A percentile compares a stretch with the other conserved stretches of the same genome.
Evolutionary conservation across 2,888 invertebrate species (phyloP).

Genomic region (Nysson spinosus): DNA sequence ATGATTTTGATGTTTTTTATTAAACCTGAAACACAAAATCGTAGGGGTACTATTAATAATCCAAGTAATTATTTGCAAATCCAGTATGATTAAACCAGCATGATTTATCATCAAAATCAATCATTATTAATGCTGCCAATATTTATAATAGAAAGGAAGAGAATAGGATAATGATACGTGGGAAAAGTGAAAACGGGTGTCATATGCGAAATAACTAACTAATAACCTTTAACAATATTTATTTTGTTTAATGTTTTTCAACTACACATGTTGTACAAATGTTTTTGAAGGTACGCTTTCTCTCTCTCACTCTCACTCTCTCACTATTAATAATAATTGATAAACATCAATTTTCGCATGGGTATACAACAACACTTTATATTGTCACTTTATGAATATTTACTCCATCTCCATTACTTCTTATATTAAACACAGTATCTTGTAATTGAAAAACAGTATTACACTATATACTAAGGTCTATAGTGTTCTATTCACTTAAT

Average conservation of each 20-base stretch:
- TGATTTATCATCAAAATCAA: slow-evolving; percentile 33
- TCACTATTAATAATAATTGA: slow-evolving; percentile 51
- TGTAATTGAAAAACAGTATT: slow-evolving; percentile 32
- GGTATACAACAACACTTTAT: slow-evolving; percentile 45
- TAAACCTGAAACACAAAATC: slow-evolving; percentile 77
- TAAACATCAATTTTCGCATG: slow-evolving; percentile 55
- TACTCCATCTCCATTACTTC: slow-evolving; percentile 43
- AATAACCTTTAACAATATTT: slow-evolving; percentile 73
- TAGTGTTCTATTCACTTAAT: slow-evolving; percentile 33
- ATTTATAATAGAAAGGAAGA: slow-evolving; percentile 50
- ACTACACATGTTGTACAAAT: slow-evolving; percentile 71
- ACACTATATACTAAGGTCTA: slow-evolving; percentile 46
- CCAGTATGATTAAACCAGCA: slow-evolving; percentile 29
- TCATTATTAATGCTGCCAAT: slow-evolving; percentile 42
- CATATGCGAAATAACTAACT: slow-evolving; percentile 73
- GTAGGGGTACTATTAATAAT: slow-evolving; percentile 67
- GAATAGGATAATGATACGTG: slow-evolving; percentile 51
- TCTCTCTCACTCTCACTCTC: slow-evolving; percentile 61
- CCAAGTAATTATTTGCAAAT: slow-evolving; percentile 31
- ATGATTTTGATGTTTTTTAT: slow-evolving; percentile 74
- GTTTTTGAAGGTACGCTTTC: slow-evolving; percentile 48
- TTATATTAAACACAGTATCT: slow-evolving; percentile 52
- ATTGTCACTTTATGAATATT: slow-evolving; percentile 33
- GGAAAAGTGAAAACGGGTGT: slow-evolving; percentile 62
- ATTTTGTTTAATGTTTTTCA: slow-evolving; percentile 69